Base-by-base conservation (phyloP, 2,797 vertebrate species). In the Lutjanus campechanus region DNA sequence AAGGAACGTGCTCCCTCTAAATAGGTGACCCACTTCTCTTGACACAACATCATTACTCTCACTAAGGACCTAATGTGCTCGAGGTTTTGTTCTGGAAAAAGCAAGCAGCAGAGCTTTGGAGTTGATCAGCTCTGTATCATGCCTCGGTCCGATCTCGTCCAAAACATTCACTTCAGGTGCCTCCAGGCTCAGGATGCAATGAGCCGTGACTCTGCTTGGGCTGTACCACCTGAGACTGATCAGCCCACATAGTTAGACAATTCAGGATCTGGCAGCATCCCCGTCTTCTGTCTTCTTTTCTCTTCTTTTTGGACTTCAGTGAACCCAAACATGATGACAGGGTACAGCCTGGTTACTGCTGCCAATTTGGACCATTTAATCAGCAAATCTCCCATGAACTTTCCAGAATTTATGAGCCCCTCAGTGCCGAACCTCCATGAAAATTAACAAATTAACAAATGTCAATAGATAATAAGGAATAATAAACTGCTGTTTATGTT, bases 1-100 rank as follows among this genome's bases (percentile, higher is more conserved):
- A 65, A 62, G n/a, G 54, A 68, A 72, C 68, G 66, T 25, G 55
- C 36, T 0, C 15, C 50, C 13, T 6, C 60, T 73, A 64, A 85
- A 82, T 55, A 84, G 77, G 72, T 76, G 73, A 85, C 82, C 76
- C 74, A 81, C 56, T 83, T 91, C 55, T 87, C 29, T 67, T 51
- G 51, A 36, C 73, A 71, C 76, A 84, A 51, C 79, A 78, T 79
- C 74, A 84, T 88, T 73, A 79, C 58, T 85, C 82, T 81, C 56
- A 49, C 70, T 49, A 40, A 71, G 61, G 50, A 51, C 46, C 68
- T 22, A 59, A 64, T 71, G 58, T 75, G 43, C 67, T 77, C 4
- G 5, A 76, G 65, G 68, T 76, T 65, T 62, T 78, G 49, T 55
- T 77, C 46, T 49, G 54, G 68, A 87, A 64, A 83, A 89, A 76